Percentiles rank a stretch among this genome's conserved stretches.
Conservation (phyloP, 2,888 invertebrate genomes). For the Calephelis perditalis region DNA sequence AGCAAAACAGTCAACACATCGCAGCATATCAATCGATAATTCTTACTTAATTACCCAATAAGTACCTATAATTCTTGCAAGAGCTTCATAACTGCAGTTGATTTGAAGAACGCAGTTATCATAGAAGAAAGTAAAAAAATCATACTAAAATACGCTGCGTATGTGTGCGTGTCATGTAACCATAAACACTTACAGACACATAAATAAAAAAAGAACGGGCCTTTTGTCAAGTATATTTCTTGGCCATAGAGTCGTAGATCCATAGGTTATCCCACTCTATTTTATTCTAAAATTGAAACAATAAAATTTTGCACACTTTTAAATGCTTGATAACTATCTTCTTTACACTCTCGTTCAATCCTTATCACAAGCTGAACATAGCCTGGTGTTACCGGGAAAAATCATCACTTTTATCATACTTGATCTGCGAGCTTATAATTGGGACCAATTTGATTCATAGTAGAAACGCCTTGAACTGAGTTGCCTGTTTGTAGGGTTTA, state of each 20-base stretch:
- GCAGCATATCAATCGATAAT: background rate
- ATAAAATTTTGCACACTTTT: too few species aligned
- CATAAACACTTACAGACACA: too few species aligned
- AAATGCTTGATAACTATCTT: too few species aligned
- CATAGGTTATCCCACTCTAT: too few species aligned
- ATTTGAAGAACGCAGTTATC: constrained; percentile 22
- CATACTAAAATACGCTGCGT: too few species aligned
- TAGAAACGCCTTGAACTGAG: constrained; percentile 21
- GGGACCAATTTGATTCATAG: constrained; percentile 54
- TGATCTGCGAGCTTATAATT: constrained; percentile 42
- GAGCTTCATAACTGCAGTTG: constrained; percentile 28
- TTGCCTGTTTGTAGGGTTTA: constrained; percentile 42
- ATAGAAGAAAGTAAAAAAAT: background rate
- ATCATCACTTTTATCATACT: constrained; percentile 4
- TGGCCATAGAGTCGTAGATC: too few species aligned
- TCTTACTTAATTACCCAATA: constrained; percentile 5
- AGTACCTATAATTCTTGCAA: constrained; percentile 15
- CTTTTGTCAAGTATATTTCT: too few species aligned
- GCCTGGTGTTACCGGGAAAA: background rate
- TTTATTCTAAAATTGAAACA: too few species aligned
- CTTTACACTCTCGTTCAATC: too few species aligned
- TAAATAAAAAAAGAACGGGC: too few species aligned
- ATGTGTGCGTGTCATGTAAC: too few species aligned
- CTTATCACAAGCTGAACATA: background rate
- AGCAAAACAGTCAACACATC: too few species aligned